A percentile compares a stretch with the other conserved stretches of the same genome.
Evolutionary conservation across 2,888 invertebrate species (phyloP).

Genomic region (Alcis repandata): DNA sequence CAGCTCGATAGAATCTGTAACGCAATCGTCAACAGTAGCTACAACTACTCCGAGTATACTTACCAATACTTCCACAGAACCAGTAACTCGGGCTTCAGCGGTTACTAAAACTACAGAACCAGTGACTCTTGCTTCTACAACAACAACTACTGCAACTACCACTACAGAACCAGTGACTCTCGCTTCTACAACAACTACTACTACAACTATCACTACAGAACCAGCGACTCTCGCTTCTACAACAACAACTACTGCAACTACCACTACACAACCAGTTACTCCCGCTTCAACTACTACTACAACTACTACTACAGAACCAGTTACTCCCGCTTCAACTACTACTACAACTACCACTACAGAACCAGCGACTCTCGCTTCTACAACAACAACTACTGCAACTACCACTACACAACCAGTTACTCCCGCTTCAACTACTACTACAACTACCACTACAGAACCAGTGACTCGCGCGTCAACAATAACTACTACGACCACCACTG

Average conservation of each 20-base stretch:
- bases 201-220: slow-evolving; percentile 1
- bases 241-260: slow-evolving; percentile 24
- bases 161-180: not conserved
- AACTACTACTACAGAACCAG: not conserved
- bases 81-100: not conserved
- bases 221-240: not conserved
- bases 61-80: slow-evolving; percentile 13
- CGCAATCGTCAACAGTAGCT: not conserved
- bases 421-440: not conserved
- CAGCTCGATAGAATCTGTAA: not conserved
- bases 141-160: slow-evolving; percentile 23
- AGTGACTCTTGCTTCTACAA: slow-evolving; percentile 23
- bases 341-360: slow-evolving; percentile 27
- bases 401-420: slow-evolving; percentile 15
- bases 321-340: slow-evolving; percentile 4
- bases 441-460: slow-evolving; percentile 19
- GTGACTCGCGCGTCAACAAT: not conserved
- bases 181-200: slow-evolving; percentile 2
- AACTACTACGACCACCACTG: slow-evolving; percentile 6
- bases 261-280: not conserved
- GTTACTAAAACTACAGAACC: not conserved
- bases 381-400: slow-evolving; percentile 4
- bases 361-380: slow-evolving; percentile 17
- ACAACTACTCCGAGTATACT: not conserved
- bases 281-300: slow-evolving; percentile 1